Evolutionary conservation across 23 tunicate species (phyloP).

Genomic region (Halocynthia roretzi): DNA sequence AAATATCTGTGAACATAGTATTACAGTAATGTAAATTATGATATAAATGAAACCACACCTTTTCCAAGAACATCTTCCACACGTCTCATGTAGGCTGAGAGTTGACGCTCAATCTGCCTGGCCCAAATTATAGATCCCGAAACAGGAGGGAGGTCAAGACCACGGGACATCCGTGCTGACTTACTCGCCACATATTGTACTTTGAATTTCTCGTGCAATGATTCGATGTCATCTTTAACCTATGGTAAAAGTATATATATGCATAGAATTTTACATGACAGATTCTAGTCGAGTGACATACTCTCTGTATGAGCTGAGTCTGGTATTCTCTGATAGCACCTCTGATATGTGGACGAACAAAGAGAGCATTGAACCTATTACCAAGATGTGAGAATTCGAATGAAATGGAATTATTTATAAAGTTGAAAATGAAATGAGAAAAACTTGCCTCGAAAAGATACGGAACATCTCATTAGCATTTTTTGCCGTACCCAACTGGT

Average conservation of each 20-base stretch:
- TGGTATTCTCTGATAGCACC: constrained; percentile 99
- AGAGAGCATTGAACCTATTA: constrained; percentile 90
- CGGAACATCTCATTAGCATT: constrained; percentile 97
- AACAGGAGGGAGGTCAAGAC: constrained; percentile 93
- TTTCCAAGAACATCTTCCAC: constrained; percentile 99
- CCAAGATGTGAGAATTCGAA: background rate
- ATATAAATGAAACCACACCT: constrained; percentile 29
- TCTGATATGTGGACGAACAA: constrained; percentile 92
- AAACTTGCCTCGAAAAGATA: constrained; percentile 82
- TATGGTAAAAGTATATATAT: constrained; percentile 9
- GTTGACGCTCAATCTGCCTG: constrained; percentile 81
- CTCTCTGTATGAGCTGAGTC: constrained; percentile 93
- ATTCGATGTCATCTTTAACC: constrained; percentile 95
- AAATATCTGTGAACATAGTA: background rate
- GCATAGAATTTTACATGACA: background rate
- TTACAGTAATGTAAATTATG: background rate
- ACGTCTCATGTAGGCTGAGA: constrained; percentile 81
- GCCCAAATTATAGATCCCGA: constrained; percentile 98
- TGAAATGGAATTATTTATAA: background rate
- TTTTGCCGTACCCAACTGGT: constrained; percentile 94
- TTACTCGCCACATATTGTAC: constrained; percentile 52
- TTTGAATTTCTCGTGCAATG: constrained; percentile 93
- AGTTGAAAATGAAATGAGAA: background rate
- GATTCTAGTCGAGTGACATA: constrained; percentile 7
- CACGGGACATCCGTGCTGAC: constrained; percentile 54